Conservation (phyloP, 2,113 vertebrate genomes). For the Engraulis encrasicolus region DNA sequence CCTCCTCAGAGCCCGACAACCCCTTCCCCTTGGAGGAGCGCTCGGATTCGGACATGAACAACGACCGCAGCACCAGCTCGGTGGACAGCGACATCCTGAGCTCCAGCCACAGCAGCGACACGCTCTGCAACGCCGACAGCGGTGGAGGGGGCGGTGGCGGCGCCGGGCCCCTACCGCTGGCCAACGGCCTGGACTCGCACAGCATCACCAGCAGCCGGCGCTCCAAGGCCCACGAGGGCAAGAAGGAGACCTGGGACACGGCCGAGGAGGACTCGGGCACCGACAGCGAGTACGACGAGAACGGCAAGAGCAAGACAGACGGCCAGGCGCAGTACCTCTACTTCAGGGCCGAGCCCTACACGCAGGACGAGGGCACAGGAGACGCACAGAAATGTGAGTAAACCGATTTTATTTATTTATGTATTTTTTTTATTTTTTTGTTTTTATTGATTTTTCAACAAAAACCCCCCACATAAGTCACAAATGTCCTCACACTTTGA, state of each 20-base stretch:
- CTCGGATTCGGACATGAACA: constrained; percentile 95
- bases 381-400: constrained; percentile 91
- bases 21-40: constrained; percentile 90
- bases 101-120: constrained; percentile 98
- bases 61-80: constrained; percentile 96
- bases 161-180: constrained; percentile 85
- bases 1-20: constrained; percentile 83
- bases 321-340: constrained; percentile 88
- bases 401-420: not conserved
- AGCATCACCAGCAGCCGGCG: constrained; percentile 97
- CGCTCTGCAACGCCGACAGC: constrained; percentile 93
- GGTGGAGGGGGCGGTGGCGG: too few relatives aligned
- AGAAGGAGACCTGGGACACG: constrained; percentile 97
- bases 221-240: constrained; percentile 95
- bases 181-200: constrained; percentile 95
- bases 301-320: constrained; percentile 89
- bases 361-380: constrained; percentile 81
- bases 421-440: too few relatives aligned
- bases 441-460: too few relatives aligned
- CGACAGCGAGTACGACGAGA: constrained; percentile 98
- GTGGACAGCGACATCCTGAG: constrained; percentile 99
- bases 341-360: constrained; percentile 87
- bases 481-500: too few relatives aligned
- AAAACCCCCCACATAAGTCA: too few relatives aligned
- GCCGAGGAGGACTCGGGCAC: constrained; percentile 98